These are phyloP conservation scores for Cephalopterus ornatus DNA, from an alignment of 2,113 vertebrate genomes.

Conservation along the genomic window DNA sequence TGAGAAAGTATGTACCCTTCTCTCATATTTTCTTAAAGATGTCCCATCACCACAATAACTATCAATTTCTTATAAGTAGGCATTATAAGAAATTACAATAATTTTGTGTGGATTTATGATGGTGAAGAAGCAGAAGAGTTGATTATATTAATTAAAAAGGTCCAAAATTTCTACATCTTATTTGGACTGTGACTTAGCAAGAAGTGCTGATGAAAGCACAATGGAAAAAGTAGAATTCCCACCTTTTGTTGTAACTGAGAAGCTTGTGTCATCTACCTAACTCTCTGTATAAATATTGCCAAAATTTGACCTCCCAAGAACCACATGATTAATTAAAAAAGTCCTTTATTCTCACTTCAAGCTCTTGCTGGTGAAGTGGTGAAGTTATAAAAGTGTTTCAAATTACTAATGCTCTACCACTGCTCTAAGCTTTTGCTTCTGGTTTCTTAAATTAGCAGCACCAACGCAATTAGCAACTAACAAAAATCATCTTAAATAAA, in stretches of 20 bases:
- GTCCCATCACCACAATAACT: background rate
- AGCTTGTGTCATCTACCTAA: background rate
- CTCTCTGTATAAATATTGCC: background rate
- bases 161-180: background rate
- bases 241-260: background rate
- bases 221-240: background rate
- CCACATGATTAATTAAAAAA: background rate
- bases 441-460: background rate
- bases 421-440: background rate
- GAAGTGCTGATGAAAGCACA: background rate
- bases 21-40: background rate
- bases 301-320: background rate
- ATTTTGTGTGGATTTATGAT: background rate
- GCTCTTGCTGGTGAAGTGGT: background rate
- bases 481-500: background rate
- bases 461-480: background rate
- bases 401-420: background rate
- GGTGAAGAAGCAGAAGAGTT: background rate
- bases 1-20: background rate
- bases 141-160: background rate
- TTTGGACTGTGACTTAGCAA: background rate
- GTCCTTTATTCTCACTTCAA: background rate
- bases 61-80: background rate
- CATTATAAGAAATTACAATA: background rate
- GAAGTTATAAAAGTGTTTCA: background rate